Conservation (phyloP, 2,113 vertebrate species). For the Sinocyclocheilus maitianheensis region DNA sequence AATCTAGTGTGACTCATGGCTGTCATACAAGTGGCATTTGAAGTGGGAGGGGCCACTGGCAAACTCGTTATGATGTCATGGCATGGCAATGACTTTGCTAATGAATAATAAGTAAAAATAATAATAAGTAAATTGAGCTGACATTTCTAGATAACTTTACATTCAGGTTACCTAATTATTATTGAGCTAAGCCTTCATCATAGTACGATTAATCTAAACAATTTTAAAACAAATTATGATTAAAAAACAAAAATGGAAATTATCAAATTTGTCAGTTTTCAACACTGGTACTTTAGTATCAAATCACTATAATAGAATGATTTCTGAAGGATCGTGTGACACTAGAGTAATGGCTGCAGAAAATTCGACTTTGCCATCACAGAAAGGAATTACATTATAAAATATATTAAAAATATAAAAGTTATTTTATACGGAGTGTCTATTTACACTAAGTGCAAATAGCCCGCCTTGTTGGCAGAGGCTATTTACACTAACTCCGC, state of each 20-base stretch:
- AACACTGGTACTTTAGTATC: neutral
- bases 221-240: neutral
- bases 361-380: neutral
- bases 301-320: neutral
- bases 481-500: too few species aligned
- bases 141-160: neutral
- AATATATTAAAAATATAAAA: neutral
- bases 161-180: neutral
- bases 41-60: neutral
- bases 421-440: neutral
- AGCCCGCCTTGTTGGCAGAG: too few species aligned
- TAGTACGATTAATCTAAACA: neutral
- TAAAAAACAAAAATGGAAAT: neutral
- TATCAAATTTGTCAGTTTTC: neutral
- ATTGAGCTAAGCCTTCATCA: neutral
- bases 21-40: neutral
- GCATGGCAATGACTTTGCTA: neutral
- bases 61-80: neutral
- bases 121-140: neutral
- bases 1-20: neutral
- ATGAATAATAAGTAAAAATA: neutral
- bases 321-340: neutral
- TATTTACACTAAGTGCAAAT: too few species aligned
- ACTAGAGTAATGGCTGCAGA: neutral
- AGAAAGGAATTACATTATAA: neutral